Base-by-base conservation (phyloP, 2,797 vertebrate genomes). In the Botia kubotai region DNA sequence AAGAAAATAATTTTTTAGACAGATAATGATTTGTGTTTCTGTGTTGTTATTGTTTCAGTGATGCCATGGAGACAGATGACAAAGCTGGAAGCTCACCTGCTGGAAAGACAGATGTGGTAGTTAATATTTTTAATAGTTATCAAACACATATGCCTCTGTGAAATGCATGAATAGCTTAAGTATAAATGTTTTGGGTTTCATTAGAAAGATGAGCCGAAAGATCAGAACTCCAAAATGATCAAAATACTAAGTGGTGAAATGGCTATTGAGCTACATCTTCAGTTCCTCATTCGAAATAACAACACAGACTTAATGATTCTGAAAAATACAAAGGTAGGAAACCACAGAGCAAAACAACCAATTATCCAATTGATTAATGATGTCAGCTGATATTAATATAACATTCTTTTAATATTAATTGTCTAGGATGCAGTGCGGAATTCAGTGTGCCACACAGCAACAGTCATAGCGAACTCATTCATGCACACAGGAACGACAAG, bases 401-500 rank as follows among this genome's bases (percentile, higher is more conserved):
- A 46, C 43, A 46, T 46, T 46, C 43, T 46, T 46, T 46, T 6
- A 12, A 21, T 57, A 10, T 39, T 21, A 7, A n/a, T 4, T 6
- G 16, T 16, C 3, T 89, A 99, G 98, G 98, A 99, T 88, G 98
- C 98, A 6, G 98, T 99, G 63, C 94, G 98, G 88, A 99, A 99
- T 94, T 99, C 98, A 0, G 97, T 99, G 69, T 99, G 98, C 89
- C 98, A 99, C 88, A 99, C 98, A 46, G 98, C 98, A 69, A 99
- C 98, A 0, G 98, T 99, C 87, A 99, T 99, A 91, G 97, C 98
- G 80, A 99, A 99, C 90, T 99, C 98, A 50, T 99, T 99, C 82
- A 99, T 99, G 98, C 98, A 99, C 81, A 99, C 97, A 68, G 98
- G 98, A 82, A 99, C 98, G 68, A 99, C 98, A 81, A 99, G 98